Conservation (phyloP, 2,113 vertebrate species). For the Coracopsis vasa region DNA sequence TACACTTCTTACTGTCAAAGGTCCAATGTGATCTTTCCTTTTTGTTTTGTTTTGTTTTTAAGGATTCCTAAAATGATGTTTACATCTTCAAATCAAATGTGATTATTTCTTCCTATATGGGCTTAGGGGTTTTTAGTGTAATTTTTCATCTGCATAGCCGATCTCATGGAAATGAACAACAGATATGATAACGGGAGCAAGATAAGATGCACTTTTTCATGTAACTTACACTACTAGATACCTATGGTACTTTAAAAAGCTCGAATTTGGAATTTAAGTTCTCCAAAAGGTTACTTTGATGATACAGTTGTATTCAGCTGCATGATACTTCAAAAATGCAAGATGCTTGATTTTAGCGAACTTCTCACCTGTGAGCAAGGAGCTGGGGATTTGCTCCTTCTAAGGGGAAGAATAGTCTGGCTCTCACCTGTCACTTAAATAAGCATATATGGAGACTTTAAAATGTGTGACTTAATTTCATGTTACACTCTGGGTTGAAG, state of each 20-base stretch:
- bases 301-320: neutral
- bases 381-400: neutral
- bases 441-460: neutral
- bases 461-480: neutral
- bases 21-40: neutral
- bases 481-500: neutral
- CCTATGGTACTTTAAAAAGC: neutral
- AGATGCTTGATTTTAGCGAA: neutral
- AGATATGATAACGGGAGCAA: neutral
- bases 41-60: neutral
- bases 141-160: neutral
- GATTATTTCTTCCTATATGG: neutral
- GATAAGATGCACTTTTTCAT: neutral
- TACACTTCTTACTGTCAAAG: neutral
- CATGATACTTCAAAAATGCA: neutral
- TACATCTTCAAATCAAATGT: neutral
- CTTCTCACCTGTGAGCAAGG: neutral
- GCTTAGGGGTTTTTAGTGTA: neutral
- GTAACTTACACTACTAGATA: neutral
- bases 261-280: neutral
- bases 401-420: neutral
- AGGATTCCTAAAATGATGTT: neutral
- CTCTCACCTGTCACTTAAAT: fast-evolving
- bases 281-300: neutral
- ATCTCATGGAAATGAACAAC: neutral